Evolutionary conservation across 2,888 invertebrate genomes (phyloP).

Genomic region (Helobdella robusta): DNA sequence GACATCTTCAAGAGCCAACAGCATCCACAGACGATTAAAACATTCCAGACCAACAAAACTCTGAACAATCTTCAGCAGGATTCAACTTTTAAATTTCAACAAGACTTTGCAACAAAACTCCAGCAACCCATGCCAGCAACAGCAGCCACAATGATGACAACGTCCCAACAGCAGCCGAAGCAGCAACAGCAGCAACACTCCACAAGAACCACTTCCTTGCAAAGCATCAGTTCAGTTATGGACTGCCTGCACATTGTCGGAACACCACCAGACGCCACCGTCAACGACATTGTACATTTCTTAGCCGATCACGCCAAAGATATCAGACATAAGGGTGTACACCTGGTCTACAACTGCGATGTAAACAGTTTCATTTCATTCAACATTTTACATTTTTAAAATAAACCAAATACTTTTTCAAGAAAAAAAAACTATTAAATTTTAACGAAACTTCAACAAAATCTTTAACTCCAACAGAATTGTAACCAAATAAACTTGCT

Average conservation of each 20-base stretch:
- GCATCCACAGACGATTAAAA: no score
- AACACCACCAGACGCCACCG: conserved; percentile 89
- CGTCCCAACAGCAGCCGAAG: no score
- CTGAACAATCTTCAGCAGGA: no score
- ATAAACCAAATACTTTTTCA: not conserved
- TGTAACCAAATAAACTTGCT: no score
- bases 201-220: not conserved
- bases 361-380: conserved; percentile 57
- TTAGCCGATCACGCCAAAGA: conserved; percentile 91
- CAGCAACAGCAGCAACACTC: not conserved
- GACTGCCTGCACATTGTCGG: conserved; percentile 92
- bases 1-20: no score
- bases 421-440: not conserved
- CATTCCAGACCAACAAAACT: no score
- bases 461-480: no score
- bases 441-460: no score
- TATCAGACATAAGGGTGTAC: conserved; percentile 85
- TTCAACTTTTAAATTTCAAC: no score
- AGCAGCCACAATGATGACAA: no score
- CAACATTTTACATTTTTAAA: not conserved
- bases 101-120: no score
- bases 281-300: conserved; percentile 92
- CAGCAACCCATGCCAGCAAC: no score
- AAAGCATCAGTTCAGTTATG: conserved; percentile 61
- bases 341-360: conserved; percentile 97